Percentiles rank a stretch among this genome's conserved stretches.
Conservation (phyloP, 1,140 invertebrate species). For the Carposina sasakii region DNA sequence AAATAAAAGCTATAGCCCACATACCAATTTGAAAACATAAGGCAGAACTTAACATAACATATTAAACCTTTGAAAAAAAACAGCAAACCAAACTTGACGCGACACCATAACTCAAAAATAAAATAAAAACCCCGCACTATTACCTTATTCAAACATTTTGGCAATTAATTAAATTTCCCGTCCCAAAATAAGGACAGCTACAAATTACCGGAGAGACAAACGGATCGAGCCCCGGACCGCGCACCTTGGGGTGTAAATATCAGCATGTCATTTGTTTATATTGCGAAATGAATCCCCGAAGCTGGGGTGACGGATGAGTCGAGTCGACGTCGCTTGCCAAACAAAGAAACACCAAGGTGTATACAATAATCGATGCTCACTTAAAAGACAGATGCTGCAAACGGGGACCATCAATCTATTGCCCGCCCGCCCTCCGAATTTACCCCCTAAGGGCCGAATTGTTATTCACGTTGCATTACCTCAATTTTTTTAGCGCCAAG, state of each 20-base stretch:
- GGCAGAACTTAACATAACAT: no score
- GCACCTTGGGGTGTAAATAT: conserved; percentile 30
- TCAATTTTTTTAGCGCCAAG: conserved; percentile 68
- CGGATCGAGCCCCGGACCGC: neutral
- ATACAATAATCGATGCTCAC: conserved; percentile 64
- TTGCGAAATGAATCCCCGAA: conserved; percentile 47
- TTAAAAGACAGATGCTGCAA: conserved; percentile 69
- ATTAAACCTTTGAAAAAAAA: no score
- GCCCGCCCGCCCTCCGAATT: conserved; percentile 40
- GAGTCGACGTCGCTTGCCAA: conserved; percentile 52
- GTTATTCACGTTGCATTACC: conserved; percentile 71
- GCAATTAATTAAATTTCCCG: no score
- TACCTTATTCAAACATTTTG: no score
- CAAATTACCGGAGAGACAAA: no score
- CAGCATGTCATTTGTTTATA: conserved; percentile 49
- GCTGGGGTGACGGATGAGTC: conserved; percentile 39
- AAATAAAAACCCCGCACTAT: no score
- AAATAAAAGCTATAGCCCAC: no score
- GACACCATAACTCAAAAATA: no score
- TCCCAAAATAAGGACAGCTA: no score
- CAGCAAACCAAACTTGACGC: no score
- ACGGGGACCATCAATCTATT: conserved; percentile 66
- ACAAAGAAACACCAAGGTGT: conserved; percentile 62
- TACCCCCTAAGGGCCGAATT: conserved; percentile 53
- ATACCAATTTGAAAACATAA: no score